phyloP scores from a whole-genome alignment of 2,797 vertebrate species.

The Protonibea diacanthus region DNA sequence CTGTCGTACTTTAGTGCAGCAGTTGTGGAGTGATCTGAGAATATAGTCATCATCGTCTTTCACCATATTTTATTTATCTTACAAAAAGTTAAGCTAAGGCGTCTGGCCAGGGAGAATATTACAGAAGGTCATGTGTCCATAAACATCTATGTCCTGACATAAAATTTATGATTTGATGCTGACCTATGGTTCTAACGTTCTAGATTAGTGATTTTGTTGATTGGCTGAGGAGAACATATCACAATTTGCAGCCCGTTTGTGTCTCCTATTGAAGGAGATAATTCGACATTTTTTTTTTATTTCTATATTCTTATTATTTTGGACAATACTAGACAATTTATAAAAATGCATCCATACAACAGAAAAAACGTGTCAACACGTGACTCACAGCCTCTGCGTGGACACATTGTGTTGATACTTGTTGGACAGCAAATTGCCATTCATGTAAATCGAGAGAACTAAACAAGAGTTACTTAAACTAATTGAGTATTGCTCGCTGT shows the following conservation, averaged over 20 bases:
- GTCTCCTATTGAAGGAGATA: neutral
- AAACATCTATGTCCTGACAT: neutral
- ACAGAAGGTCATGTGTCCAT: neutral
- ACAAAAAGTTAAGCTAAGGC: neutral
- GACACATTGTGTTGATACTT: conserved; percentile 34
- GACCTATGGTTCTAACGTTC: too few relatives aligned
- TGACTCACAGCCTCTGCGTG: conserved; percentile 18
- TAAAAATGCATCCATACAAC: neutral
- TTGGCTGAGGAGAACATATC: neutral
- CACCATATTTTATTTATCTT: neutral
- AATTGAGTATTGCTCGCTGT: conserved; percentile 71
- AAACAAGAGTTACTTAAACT: conserved; percentile 74
- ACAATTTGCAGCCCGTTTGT: conserved; percentile 2
- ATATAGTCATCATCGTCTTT: neutral
- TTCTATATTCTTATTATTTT: too few relatives aligned
- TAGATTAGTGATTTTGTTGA: neutral
- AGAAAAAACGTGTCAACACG: neutral
- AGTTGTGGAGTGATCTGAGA: neutral
- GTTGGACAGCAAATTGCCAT: conserved; percentile 55
- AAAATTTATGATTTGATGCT: too few relatives aligned
- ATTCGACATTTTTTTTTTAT: too few relatives aligned
- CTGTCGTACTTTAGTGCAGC: neutral
- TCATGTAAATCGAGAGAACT: conserved; percentile 66
- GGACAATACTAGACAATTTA: neutral
- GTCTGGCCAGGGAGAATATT: neutral